Evolutionary conservation across 2,113 vertebrate species (phyloP), one percentile per base, ranked within the genome.

Genomic region (Castor canadensis): DNA sequence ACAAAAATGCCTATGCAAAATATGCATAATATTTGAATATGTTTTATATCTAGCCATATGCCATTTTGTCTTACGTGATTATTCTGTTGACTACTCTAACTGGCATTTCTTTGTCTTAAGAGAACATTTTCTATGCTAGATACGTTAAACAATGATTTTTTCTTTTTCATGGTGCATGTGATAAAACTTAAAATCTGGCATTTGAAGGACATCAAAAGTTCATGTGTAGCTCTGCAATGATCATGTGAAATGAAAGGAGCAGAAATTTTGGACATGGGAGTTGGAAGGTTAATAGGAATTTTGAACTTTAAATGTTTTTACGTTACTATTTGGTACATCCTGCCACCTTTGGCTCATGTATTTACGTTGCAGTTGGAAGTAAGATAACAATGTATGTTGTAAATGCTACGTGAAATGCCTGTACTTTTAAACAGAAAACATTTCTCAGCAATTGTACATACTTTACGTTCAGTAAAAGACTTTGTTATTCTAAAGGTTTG

Each of bases 221-320:
- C 52, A 87, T 24, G 73, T 4, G 19, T 73, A 89, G 67, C 54
- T 89, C 64, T 72, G 10, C 26, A 92, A 24, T 92, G 45, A 86
- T 89, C 47, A 86, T 22, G 75, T 77, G 8, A 89, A 94, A 93
- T 87, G 62, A 96, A 92, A 93, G 20, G 79, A 81, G 56, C 20
- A 75, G 35, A 60, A 88, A 56, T 87, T 94, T 91, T 35, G 35
- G 19, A 35, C 89, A 80, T 16, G 86, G 45, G 89, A 95, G 91
- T 95, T 96, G 69, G 71, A 96, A 83, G 93, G 52, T 89, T 95
- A 95, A 77, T 58, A 13, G 80, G 56, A 92, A 92, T 76, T 92
- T 83, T 95, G 84, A 97, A 95, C 84, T 92, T 91, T 89, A 89
- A 94, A n/a, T 93, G 6, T 80, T 95, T 87, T n/a, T 86, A 10